Evolutionary conservation across 2,113 vertebrate species (phyloP).

Genomic region (Gallinago media): DNA sequence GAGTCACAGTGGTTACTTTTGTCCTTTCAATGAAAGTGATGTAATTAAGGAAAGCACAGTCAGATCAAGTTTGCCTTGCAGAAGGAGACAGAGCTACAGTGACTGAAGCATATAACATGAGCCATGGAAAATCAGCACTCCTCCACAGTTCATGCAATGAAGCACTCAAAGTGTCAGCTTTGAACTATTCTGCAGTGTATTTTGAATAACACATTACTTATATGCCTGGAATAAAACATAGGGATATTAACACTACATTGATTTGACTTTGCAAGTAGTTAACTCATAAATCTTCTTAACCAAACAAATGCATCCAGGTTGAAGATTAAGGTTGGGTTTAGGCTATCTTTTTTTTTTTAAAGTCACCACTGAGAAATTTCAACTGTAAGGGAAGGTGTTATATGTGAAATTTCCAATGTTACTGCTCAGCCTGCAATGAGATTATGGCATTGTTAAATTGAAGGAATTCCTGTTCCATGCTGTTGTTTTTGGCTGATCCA

Average conservation of each 20-base stretch:
- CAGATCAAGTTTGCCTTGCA: not conserved
- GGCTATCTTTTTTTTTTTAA: not conserved
- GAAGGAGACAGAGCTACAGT: not conserved
- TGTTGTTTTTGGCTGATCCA: conserved; percentile 75
- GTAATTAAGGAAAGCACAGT: not conserved
- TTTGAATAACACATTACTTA: not conserved
- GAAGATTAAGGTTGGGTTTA: not conserved
- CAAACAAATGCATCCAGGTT: not conserved
- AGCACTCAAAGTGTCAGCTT: not conserved
- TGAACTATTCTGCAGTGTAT: not conserved
- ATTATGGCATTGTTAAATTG: conserved; percentile 73
- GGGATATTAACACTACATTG: not conserved
- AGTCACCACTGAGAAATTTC: conserved; percentile 21
- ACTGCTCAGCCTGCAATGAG: conserved; percentile 33
- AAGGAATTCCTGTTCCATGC: conserved; percentile 75
- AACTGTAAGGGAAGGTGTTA: conserved; percentile 53
- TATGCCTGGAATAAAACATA: not conserved
- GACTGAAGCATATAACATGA: not conserved
- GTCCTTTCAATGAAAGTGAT: not conserved
- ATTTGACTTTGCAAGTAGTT: conserved; percentile 1
- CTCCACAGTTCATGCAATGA: not conserved
- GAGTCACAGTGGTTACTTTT: conserved; percentile 13
- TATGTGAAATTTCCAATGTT: conserved; percentile 34
- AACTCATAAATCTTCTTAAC: not conserved
- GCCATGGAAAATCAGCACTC: not conserved